Base-by-base conservation (phyloP, 2,113 vertebrate genomes). In the Cololabis saira region DNA sequence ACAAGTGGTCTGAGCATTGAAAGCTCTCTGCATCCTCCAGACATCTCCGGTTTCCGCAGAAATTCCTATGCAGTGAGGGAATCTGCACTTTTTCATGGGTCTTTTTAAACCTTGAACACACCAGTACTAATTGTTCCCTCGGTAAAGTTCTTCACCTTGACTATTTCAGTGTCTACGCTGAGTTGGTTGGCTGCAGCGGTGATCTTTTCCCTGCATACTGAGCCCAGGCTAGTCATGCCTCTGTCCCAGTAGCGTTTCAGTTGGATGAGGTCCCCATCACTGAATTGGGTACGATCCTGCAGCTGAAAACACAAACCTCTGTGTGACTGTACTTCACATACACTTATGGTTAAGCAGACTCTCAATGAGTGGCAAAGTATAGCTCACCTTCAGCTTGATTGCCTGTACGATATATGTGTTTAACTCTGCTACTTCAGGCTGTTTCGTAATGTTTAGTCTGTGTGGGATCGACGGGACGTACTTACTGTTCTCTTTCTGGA, bases 401-500 rank as follows among this genome's bases (percentile, higher is more conserved):
- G 10, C 6, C 12, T 5, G 22, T 19, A 18, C 19, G n/a, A 61
- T 4, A 37, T 16, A 17, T 12, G 6, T 8, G 2, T 18, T 43
- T 49, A 18, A 40, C 37, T 9, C 41, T 45, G 40, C 4, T 61
- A 19, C 3, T 37, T 40, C 12, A 52, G 45, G 7, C 24, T 27
- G 5, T 27, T 27, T 47, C 7, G n/a, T 13, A 19, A 17, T 14
- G 33, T 41, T 40, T 8, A 9, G 33, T 42, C 15, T 44, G 48
- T 37, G 33, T 37, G 33, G 10, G 19, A 3, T 45, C 5, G 43
- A 60, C 13, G 24, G 53, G 27, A 41, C 22, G 10, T 17, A 95
- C 96, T 97, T 90, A 99, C 97, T 90, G 98, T 96, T 96, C 97
- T 95, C 92, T 99, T 99, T 67, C 98, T 95, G 86, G 96, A 98